Evolutionary conservation across 2,797 vertebrate genomes (phyloP), one percentile per base, ranked within the genome.

Genomic region (Pteronotus mesoamericanus): DNA sequence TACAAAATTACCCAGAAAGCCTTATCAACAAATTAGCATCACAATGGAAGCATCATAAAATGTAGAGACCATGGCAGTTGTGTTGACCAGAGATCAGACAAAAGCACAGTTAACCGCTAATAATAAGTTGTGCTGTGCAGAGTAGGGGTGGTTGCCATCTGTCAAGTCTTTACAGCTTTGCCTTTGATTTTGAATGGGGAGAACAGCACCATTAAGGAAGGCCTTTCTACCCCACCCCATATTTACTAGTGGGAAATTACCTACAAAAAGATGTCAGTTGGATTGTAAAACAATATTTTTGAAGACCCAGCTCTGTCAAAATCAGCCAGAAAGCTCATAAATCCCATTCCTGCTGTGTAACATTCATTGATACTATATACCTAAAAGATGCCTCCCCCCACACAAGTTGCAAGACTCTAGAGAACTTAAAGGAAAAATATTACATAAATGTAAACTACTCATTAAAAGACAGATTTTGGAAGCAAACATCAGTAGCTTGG

Each of bases 121-220:
- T 57, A 34, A 26, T 77, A 32, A 1, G 5, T 19, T 59, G 79
- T 69, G 32, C 6, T 64, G 86, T 74, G 95, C 86, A 97, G 91
- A 88, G 85, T 71, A 87, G 75, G 86, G 78, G 74, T 83, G 59
- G 51, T 7, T 74, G 61, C 97, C 94, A 96, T 89, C 97, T 97
- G 97, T 95, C 94, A 92, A 94, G 93, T 93, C 90, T 78, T 77
- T 90, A 69, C 15, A 19, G 46, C 72, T 91, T 94, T 97, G 86
- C 51, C 93, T 19, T 97, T 96, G 94, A 89, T 37, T 66, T 64
- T 89, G 85, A 93, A 88, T 87, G 82, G 92, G 89, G 85, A 96
- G 42, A 69, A 42, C 82, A 88, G 72, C 10, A 97, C 79, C 85
- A 95, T 91, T 95, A 84, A 97, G 21, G 80, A 93, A 57, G 55